These are phyloP conservation scores for Ploceus nigricollis DNA, from an alignment of 2,113 vertebrate genomes.

Conservation along the genomic window DNA sequence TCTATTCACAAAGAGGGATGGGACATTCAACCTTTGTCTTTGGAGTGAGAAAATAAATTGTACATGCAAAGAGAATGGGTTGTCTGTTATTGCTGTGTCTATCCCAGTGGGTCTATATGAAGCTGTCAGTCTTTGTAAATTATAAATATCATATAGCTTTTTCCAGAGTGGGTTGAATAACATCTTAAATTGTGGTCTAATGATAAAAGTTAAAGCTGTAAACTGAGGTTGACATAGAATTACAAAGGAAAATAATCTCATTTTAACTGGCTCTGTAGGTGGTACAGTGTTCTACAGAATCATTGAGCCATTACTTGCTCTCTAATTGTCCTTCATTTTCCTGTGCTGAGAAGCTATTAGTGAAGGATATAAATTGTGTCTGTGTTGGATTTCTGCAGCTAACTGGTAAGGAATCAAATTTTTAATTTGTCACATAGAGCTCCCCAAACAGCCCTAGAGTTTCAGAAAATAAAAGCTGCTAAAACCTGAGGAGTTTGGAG, in stretches of 20 bases:
- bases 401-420: neutral
- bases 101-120: neutral
- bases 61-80: neutral
- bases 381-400: neutral
- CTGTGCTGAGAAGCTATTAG: neutral
- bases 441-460: neutral
- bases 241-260: conserved; percentile 2
- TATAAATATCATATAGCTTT: neutral
- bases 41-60: neutral
- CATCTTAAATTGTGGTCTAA: neutral
- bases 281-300: neutral
- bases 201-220: conserved; percentile 11
- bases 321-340: conserved; percentile 20
- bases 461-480: neutral
- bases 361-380: neutral
- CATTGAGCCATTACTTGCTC: conserved; percentile 4
- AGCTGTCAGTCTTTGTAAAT: neutral
- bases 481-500: neutral
- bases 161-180: neutral
- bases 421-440: neutral
- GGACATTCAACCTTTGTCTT: neutral
- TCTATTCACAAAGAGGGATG: neutral
- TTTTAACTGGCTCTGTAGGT: conserved; percentile 9
- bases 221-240: neutral
- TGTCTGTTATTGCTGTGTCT: neutral